These are phyloP conservation scores for Ochlodes sylvanus DNA, from an alignment of 2,888 invertebrate genomes.

Conservation along the genomic window DNA sequence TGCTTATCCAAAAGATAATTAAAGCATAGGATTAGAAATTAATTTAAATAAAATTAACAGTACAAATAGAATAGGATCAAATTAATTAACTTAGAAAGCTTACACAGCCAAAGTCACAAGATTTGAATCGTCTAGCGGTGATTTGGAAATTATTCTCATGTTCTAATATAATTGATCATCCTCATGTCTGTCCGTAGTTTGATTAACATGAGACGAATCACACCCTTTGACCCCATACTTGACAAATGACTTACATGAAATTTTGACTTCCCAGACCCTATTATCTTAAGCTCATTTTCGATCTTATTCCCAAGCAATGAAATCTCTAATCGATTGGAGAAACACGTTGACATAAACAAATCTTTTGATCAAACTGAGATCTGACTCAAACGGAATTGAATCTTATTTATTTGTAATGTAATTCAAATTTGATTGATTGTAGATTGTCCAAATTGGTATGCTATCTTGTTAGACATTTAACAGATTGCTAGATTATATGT, in stretches of 20 bases:
- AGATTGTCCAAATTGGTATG: slow-evolving; percentile 10
- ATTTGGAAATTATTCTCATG: slow-evolving; percentile 34
- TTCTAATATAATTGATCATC: slow-evolving; percentile 65
- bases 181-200: slow-evolving; percentile 60
- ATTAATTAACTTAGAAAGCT: neutral
- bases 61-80: neutral
- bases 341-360: slow-evolving; percentile 27
- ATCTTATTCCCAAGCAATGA: neutral
- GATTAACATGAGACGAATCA: slow-evolving; percentile 71
- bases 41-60: too few relatives aligned
- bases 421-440: slow-evolving; percentile 20
- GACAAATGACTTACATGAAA: slow-evolving; percentile 70
- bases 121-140: slow-evolving; percentile 11
- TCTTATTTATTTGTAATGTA: slow-evolving; percentile 7
- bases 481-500: slow-evolving; percentile 38
- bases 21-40: too few relatives aligned
- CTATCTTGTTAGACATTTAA: slow-evolving; percentile 34
- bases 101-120: slow-evolving; percentile 18
- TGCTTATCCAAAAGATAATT: too few relatives aligned
- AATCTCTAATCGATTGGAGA: neutral
- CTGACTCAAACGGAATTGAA: slow-evolving; percentile 5
- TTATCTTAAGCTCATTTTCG: neutral
- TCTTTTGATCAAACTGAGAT: slow-evolving; percentile 7
- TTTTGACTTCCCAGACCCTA: slow-evolving; percentile 43
- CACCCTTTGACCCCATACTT: slow-evolving; percentile 68